Percentiles rank a stretch among this genome's conserved stretches.
These are phyloP conservation scores for Chelonoidis abingdonii DNA, from an alignment of 2,113 vertebrate species.

Conservation along the genomic window DNA sequence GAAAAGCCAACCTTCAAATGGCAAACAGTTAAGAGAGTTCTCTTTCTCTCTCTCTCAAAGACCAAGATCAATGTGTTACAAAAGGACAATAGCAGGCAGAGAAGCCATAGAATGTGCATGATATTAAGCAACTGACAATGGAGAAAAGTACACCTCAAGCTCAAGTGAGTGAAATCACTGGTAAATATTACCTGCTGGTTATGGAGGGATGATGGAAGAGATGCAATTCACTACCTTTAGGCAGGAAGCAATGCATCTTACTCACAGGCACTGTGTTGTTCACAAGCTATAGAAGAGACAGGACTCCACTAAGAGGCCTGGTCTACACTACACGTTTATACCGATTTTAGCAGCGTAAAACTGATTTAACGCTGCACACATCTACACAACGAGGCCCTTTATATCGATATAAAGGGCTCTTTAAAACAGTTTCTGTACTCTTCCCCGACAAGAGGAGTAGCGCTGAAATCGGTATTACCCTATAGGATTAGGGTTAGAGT, in stretches of 20 bases:
- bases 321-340: no score
- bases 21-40: rapidly evolving
- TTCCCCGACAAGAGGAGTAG: no score
- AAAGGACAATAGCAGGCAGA: rapidly evolving
- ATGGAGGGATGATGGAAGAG: neutral
- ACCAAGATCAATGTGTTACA: neutral
- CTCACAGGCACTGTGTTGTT: neutral
- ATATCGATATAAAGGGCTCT: no score
- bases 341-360: no score
- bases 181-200: neutral
- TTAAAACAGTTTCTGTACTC: no score
- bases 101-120: neutral
- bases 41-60: neutral
- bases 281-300: neutral
- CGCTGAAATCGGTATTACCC: no score
- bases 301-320: neutral
- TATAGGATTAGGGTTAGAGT: no score
- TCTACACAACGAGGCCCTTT: no score
- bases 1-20: neutral
- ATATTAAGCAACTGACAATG: neutral
- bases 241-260: neutral
- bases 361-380: no score
- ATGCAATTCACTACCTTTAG: neutral
- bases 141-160: neutral
- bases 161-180: neutral